Evolutionary conservation across 1,140 invertebrate species (phyloP).

Genomic region (Pachyrhynchus sulphureomaculatus): DNA sequence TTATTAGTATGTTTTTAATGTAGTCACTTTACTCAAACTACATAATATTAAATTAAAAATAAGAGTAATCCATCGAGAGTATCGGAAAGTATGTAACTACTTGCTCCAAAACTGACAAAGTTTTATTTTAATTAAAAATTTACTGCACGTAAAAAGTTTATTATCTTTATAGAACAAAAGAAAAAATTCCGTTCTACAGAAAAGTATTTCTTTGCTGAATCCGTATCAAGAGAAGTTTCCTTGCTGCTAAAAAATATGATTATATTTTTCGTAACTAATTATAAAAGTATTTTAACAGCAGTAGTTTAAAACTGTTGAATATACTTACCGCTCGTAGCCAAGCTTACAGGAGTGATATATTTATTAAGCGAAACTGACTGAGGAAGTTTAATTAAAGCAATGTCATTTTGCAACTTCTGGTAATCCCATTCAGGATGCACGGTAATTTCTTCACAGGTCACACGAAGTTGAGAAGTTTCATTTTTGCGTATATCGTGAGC

Average conservation of each 20-base stretch:
- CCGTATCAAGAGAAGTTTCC: too few relatives aligned
- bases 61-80: too few relatives aligned
- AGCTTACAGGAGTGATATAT: slow-evolving; percentile 21
- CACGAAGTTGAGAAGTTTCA: slow-evolving; percentile 40
- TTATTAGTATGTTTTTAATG: too few relatives aligned
- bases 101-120: too few relatives aligned
- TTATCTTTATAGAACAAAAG: too few relatives aligned
- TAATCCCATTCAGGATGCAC: slow-evolving; percentile 54
- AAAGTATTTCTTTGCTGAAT: too few relatives aligned
- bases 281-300: slow-evolving; percentile 4
- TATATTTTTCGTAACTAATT: slow-evolving; percentile 7
- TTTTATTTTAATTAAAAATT: too few relatives aligned
- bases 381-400: slow-evolving; percentile 55
- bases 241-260: neutral
- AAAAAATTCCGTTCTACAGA: too few relatives aligned
- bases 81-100: too few relatives aligned
- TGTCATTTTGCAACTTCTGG: slow-evolving; percentile 53
- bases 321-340: slow-evolving; percentile 38
- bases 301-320: neutral
- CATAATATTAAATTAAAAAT: too few relatives aligned
- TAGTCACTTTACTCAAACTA: too few relatives aligned
- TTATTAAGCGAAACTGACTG: slow-evolving; percentile 32
- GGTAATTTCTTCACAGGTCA: slow-evolving; percentile 44
- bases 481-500: slow-evolving; percentile 36
- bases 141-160: too few relatives aligned